Evolutionary conservation across 92 coral and sea anemone species (phyloP), one percentile per base, ranked within the genome.

Genomic region (Heliopora coerulea): DNA sequence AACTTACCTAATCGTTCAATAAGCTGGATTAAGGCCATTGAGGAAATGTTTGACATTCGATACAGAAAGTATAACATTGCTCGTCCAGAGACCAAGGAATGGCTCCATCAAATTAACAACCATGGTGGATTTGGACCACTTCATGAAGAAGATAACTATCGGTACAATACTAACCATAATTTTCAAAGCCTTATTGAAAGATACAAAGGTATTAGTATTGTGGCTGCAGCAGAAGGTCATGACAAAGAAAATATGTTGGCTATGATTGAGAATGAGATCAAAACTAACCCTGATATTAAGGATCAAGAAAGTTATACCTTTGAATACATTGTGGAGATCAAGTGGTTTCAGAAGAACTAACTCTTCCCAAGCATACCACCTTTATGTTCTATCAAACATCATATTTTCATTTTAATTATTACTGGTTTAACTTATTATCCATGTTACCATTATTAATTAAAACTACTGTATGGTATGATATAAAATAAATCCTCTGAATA

Each of bases 21-120:
- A n/a, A 74, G 87, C 3, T 91, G 96, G 96, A 95, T 91, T 27
- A 78, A 76, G 15, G 86, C 83, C 37, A 59, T 79, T 29, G 91
- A 89, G 41, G 91, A 77, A 30, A 78, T 86, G 0, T 74, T 91
- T 1, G 84, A 79, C 1, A 17, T 56, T 14, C 7, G 3, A 23
- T 56, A 14, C 33, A 56, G 8, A 9, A 17, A 56, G 23, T 3
- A 23, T 28, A 56, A 56, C 3, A 28, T 56, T 56, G 13, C 28
- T 14, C 61, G 15, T 23, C 61, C 61, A 23, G 61, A 56, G 61
- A 3, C 30, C 11, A 56, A 56, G 17, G 61, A 56, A 14, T 56
- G 61, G 61, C 61, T 14, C 17, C 61, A 14, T 28, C 29, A 56
- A 23, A 56, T 56, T 7, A 23, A 56, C 30, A 17, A 56, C 8